These are phyloP conservation scores for Adelges cooleyi DNA, from an alignment of 1,140 invertebrate species.

Conservation along the genomic window DNA sequence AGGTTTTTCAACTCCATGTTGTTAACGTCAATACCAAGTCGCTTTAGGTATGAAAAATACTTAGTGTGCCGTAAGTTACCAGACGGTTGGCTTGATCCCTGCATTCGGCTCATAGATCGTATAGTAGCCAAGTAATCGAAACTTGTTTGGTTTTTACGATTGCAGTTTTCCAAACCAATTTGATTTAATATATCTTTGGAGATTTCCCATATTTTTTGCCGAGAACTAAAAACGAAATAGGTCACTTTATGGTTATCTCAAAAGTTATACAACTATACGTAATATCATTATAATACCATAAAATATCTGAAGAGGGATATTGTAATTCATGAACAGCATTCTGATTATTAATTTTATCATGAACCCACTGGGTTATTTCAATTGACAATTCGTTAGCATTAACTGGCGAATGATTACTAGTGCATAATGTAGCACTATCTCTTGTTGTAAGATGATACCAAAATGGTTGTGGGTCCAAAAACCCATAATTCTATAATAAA, in stretches of 20 bases:
- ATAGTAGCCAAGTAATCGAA: constrained; percentile 8
- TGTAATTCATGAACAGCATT: background rate
- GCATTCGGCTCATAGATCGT: background rate
- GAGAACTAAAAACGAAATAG: background rate
- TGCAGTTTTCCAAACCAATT: constrained; percentile 16
- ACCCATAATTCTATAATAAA: background rate
- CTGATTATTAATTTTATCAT: background rate
- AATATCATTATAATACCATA: background rate
- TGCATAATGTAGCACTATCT: constrained; percentile 1
- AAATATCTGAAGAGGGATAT: background rate
- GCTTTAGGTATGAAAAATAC: background rate
- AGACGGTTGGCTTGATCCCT: background rate
- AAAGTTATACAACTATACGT: background rate
- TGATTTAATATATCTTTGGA: constrained; percentile 5
- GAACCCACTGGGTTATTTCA: constrained; percentile 1
- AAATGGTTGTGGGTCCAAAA: constrained; percentile 18
- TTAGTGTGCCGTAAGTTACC: background rate
- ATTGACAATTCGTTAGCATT: background rate
- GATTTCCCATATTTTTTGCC: background rate
- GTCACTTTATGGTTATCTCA: background rate
- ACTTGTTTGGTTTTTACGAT: constrained; percentile 5
- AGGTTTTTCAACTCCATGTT: background rate
- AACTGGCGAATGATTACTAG: background rate
- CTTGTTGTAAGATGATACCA: background rate
- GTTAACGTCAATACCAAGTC: background rate